A percentile compares a stretch with the other conserved stretches of the same genome.
phyloP scores from a whole-genome alignment of 2,113 vertebrate genomes.

The Nematolebias whitei region DNA sequence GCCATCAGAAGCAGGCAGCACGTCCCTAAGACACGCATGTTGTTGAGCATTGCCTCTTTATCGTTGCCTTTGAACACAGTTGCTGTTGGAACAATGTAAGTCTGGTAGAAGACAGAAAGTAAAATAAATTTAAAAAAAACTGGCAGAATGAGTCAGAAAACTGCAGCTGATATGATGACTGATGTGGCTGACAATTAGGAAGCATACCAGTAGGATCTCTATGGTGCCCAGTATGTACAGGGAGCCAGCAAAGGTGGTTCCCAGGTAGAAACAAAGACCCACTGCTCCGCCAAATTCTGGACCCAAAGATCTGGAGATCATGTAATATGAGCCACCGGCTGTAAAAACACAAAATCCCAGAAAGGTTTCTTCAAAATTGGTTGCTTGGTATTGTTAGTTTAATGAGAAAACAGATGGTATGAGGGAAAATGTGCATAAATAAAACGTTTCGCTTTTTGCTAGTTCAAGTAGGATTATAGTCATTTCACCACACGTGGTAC shows the following conservation, averaged over 20 bases:
- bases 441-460: too few relatives aligned
- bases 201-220: slow-evolving; percentile 80
- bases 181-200: background rate
- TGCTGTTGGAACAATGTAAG: slow-evolving; percentile 86
- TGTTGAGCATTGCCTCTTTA: slow-evolving; percentile 72
- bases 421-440: background rate
- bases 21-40: slow-evolving; percentile 91
- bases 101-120: slow-evolving; percentile 69
- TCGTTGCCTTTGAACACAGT: slow-evolving; percentile 72
- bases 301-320: slow-evolving; percentile 84
- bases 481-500: too few relatives aligned
- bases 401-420: background rate
- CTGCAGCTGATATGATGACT: background rate
- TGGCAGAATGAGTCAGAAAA: background rate
- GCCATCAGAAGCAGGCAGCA: slow-evolving; percentile 89
- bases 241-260: slow-evolving; percentile 83
- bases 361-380: too few relatives aligned
- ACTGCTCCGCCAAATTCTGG: slow-evolving; percentile 84
- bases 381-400: background rate
- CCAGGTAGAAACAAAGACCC: slow-evolving; percentile 82
- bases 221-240: slow-evolving; percentile 84
- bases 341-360: background rate
- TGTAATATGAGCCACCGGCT: slow-evolving; percentile 85
- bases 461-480: too few relatives aligned
- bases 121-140: background rate